Percentiles rank a stretch among this genome's conserved stretches.
Evolutionary conservation across 2,113 vertebrate species (phyloP).

Genomic region (Apodemus sylvaticus): DNA sequence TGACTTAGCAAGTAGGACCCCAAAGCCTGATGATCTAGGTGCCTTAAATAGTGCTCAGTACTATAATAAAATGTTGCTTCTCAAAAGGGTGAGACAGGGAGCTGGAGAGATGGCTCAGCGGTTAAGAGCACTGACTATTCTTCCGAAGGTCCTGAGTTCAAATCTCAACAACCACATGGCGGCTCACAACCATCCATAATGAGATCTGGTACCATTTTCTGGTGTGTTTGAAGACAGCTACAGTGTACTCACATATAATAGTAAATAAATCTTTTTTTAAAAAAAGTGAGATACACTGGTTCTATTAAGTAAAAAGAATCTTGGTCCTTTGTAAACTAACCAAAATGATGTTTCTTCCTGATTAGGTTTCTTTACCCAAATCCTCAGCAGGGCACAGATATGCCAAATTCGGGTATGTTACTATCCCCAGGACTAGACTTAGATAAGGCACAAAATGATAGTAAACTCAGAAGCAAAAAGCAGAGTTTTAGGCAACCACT

Average conservation of each 20-base stretch:
- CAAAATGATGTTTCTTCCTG: background rate
- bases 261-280: too few species aligned
- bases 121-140: too few species aligned
- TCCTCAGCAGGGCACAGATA: background rate
- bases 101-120: too few species aligned
- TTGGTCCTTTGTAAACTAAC: background rate
- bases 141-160: too few species aligned
- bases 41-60: background rate
- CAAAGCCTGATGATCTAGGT: background rate
- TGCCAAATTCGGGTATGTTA: background rate
- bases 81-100: too few species aligned
- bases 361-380: conserved; percentile 31
- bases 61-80: conserved; percentile 26
- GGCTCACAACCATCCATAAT: too few species aligned
- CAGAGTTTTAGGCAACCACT: background rate
- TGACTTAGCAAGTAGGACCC: background rate
- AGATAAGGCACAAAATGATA: conserved; percentile 27
- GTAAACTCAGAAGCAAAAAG: background rate
- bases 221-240: too few species aligned
- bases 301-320: conserved; percentile 21
- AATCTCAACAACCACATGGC: too few species aligned
- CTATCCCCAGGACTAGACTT: conserved; percentile 10
- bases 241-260: too few species aligned
- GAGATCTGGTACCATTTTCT: too few species aligned
- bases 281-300: background rate